Evolutionary conservation across 2,888 invertebrate species (phyloP).

Genomic region (Smittia aterrima): DNA sequence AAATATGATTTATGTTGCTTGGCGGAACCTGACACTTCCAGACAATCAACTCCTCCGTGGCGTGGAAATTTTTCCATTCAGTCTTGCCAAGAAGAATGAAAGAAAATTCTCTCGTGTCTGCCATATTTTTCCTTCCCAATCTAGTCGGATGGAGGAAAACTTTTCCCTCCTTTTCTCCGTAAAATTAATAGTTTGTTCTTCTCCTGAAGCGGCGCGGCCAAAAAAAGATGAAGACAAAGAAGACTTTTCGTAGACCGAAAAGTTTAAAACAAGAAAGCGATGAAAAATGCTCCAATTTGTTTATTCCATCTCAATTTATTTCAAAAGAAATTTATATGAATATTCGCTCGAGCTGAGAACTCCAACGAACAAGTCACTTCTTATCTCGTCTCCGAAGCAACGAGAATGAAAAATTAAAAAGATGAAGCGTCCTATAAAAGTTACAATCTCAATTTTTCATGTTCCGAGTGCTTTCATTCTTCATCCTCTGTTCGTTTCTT

Average conservation of each 20-base stretch:
- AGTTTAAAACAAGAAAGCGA: neutral
- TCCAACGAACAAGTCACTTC: neutral
- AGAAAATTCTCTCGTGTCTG: neutral
- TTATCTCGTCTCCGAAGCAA: neutral
- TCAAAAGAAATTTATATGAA: neutral
- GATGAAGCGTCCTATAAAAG: slow-evolving; percentile 11
- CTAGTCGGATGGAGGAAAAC: too few species aligned
- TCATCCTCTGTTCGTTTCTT: neutral
- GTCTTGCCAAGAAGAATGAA: slow-evolving; percentile 16
- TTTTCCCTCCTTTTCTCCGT: neutral
- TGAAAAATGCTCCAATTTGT: slow-evolving; percentile 19
- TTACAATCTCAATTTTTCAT: slow-evolving; percentile 27
- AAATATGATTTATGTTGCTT: slow-evolving; percentile 37
- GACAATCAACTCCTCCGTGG: slow-evolving; percentile 23
- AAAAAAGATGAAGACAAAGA: too few species aligned
- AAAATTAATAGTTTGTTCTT: slow-evolving; percentile 7
- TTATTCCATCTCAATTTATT: neutral
- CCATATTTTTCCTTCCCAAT: neutral
- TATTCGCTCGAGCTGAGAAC: neutral
- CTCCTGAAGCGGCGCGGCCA: neutral
- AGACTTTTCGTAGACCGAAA: neutral
- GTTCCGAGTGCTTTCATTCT: neutral
- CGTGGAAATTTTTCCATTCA: neutral
- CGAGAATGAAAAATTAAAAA: slow-evolving; percentile 31
- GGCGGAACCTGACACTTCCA: slow-evolving; percentile 38